phyloP scores from a whole-genome alignment of 2,888 invertebrate genomes.

The Lycocerus yunnanus region DNA sequence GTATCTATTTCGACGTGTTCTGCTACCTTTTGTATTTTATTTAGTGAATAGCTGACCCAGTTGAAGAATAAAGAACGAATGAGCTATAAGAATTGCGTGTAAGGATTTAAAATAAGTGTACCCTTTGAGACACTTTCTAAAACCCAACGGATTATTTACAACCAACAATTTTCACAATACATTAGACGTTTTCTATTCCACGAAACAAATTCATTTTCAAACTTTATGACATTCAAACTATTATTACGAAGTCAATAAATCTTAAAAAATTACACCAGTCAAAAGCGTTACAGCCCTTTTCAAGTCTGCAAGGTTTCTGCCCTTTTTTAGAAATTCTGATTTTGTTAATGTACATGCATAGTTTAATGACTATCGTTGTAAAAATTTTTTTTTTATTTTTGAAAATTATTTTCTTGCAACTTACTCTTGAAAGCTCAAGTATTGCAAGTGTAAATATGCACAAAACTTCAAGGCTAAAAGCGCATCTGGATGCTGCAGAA shows the following conservation, averaged over 20 bases:
- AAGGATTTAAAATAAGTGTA: conserved; percentile 31
- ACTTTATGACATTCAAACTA: conserved; percentile 9
- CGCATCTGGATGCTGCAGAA: conserved; percentile 40
- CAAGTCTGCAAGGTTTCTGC: background rate
- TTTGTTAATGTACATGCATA: background rate
- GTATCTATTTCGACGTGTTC: conserved; percentile 26
- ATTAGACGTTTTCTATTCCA: conserved; percentile 21
- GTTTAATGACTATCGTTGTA: background rate
- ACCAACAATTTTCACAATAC: conserved; percentile 29
- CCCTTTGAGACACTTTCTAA: conserved; percentile 38
- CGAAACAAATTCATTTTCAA: conserved; percentile 10
- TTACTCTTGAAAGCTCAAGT: conserved; percentile 1
- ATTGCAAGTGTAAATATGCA: conserved; percentile 27
- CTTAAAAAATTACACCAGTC: background rate
- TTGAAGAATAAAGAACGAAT: conserved; percentile 29
- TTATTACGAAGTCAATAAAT: conserved; percentile 7
- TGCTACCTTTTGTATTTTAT: conserved; percentile 22
- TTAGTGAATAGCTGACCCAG: conserved; percentile 31
- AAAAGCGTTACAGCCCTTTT: background rate
- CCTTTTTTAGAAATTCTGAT: background rate
- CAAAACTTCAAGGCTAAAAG: conserved; percentile 36
- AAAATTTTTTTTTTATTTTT: background rate
- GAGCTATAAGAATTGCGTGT: conserved; percentile 31
- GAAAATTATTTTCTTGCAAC: background rate
- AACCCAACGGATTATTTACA: conserved; percentile 34